Percentiles rank a stretch among this genome's conserved stretches.
Evolutionary conservation across 2,888 invertebrate genomes (phyloP).

Genomic region (Cephus spinipes): DNA sequence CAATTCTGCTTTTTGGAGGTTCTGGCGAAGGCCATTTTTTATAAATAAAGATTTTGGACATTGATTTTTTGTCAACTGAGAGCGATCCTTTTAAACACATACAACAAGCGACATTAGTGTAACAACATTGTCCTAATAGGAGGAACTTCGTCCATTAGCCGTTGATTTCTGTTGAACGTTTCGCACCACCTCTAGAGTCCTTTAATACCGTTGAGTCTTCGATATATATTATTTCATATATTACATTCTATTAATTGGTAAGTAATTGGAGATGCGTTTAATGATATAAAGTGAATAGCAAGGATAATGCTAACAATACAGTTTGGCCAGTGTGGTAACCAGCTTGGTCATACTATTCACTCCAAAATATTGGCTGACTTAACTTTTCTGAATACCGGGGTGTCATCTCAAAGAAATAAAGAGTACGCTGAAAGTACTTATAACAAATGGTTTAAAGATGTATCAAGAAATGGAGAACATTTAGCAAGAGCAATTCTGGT

Average conservation of each 20-base stretch:
- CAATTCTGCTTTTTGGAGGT: no score
- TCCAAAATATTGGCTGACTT: constrained; percentile 65
- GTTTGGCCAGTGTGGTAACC: constrained; percentile 72
- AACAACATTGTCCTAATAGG: neutral
- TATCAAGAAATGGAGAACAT: constrained; percentile 53
- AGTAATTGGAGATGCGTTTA: neutral
- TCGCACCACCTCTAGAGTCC: neutral
- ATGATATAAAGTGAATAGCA: neutral
- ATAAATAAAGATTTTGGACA: no score
- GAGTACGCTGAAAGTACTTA: constrained; percentile 58
- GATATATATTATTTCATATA: neutral
- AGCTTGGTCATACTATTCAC: constrained; percentile 67
- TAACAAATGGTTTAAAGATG: constrained; percentile 67
- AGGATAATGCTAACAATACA: constrained; percentile 65
- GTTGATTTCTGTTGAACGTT: neutral
- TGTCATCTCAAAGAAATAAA: constrained; percentile 49
- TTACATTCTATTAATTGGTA: neutral
- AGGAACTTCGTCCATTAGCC: neutral
- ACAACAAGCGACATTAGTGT: neutral
- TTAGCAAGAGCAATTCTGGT: constrained; percentile 67
- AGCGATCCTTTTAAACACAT: neutral
- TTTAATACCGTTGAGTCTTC: neutral
- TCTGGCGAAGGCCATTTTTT: no score
- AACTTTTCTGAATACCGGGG: constrained; percentile 44
- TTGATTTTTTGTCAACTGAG: no score